Percentiles rank a stretch among this genome's conserved stretches.
These are phyloP conservation scores for Osmoderma eremita DNA, from an alignment of 2,888 invertebrate genomes.

Conservation along the genomic window DNA sequence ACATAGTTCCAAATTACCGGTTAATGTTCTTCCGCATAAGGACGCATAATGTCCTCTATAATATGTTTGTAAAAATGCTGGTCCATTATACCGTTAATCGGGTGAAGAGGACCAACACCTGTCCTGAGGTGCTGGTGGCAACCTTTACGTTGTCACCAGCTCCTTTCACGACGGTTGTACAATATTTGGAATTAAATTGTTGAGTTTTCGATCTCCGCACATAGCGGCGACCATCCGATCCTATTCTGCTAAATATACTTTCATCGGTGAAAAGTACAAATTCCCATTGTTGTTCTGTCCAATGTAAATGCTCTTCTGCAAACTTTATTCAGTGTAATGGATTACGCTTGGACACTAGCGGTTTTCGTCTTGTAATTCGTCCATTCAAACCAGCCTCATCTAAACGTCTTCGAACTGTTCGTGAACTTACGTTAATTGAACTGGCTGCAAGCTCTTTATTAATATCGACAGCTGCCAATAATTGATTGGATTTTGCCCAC, in stretches of 20 bases:
- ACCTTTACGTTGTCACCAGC: slow-evolving; percentile 4
- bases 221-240: background rate
- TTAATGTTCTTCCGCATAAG: background rate
- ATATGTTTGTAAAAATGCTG: slow-evolving; percentile 14
- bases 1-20: too few species aligned
- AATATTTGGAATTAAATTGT: slow-evolving; percentile 8
- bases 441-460: too few species aligned
- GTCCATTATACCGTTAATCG: slow-evolving; percentile 18
- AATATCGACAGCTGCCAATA: too few species aligned
- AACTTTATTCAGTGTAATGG: too few species aligned
- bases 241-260: slow-evolving; percentile 1
- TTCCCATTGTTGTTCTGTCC: background rate
- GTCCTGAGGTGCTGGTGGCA: background rate
- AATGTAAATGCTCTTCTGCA: too few species aligned
- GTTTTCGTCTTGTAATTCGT: too few species aligned
- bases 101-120: slow-evolving; percentile 4
- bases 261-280: slow-evolving; percentile 8
- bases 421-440: too few species aligned
- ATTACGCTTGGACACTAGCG: background rate
- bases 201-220: slow-evolving; percentile 5
- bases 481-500: slow-evolving; percentile 2
- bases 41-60: background rate
- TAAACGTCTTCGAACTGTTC: too few species aligned
- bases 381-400: too few species aligned
- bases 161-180: too few species aligned